These are phyloP conservation scores for Spea multiplicata DNA, from an alignment of 2,113 vertebrate species.

Conservation along the genomic window DNA sequence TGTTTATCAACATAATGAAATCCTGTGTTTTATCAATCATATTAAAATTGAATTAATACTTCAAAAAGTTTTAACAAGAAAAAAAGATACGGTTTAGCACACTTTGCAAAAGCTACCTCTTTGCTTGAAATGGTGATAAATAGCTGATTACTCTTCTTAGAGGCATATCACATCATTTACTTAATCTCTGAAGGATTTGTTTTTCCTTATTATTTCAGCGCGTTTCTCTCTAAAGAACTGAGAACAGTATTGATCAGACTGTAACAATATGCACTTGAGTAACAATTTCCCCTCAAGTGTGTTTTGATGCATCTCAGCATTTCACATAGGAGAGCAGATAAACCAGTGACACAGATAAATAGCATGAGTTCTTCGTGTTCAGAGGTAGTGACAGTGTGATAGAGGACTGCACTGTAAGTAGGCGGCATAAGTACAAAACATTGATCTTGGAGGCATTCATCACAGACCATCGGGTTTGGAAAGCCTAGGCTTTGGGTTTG, in stretches of 20 bases:
- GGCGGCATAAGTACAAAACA: constrained; percentile 28
- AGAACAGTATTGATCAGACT: constrained; percentile 43
- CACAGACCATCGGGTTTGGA: background rate
- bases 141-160: background rate
- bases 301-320: constrained; percentile 24
- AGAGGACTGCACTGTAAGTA: constrained; percentile 8
- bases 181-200: constrained; percentile 22
- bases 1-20: no score
- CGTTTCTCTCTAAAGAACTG: constrained; percentile 24
- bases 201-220: constrained; percentile 39
- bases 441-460: constrained; percentile 41
- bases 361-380: constrained; percentile 23
- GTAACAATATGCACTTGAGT: constrained; percentile 46
- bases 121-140: background rate
- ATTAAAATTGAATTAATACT: no score
- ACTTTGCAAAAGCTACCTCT: background rate
- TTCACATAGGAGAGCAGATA: background rate
- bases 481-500: constrained; percentile 14
- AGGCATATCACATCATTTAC: constrained; percentile 29
- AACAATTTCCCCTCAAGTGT: constrained; percentile 37
- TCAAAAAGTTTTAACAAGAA: no score
- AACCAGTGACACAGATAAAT: background rate
- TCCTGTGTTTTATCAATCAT: no score
- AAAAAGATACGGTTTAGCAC: no score
- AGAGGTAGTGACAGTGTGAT: constrained; percentile 16